Percentiles rank a stretch among this genome's conserved stretches.
Evolutionary conservation across 2,113 vertebrate species (phyloP).

Genomic region (Psittacula cyanocephala): DNA sequence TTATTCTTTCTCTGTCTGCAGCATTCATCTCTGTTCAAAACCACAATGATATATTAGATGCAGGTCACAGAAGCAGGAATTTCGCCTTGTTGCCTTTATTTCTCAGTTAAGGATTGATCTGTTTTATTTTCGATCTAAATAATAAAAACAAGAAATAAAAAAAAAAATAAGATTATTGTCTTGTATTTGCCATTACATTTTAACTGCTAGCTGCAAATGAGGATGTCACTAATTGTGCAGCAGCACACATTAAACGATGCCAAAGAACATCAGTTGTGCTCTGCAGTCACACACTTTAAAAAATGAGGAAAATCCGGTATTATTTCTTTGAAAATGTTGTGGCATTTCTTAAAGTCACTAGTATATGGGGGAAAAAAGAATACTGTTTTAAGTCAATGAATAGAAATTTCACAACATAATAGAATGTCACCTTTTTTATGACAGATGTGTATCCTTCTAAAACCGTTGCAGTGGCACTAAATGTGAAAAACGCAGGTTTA

Average conservation of each 20-base stretch:
- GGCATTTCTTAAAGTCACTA: background rate
- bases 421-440: background rate
- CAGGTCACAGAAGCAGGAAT: background rate
- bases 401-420: background rate
- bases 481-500: background rate
- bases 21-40: slow-evolving; percentile 22
- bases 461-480: background rate
- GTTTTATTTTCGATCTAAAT: slow-evolving; percentile 3
- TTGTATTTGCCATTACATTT: background rate
- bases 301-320: background rate
- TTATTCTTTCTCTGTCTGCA: background rate
- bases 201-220: slow-evolving; percentile 14
- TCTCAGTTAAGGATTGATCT: background rate
- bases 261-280: background rate
- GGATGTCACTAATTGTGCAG: background rate
- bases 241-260: background rate
- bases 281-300: background rate
- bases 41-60: background rate
- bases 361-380: background rate
- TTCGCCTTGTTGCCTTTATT: background rate
- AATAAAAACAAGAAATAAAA: background rate
- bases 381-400: background rate
- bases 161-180: background rate
- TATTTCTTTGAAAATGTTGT: background rate
- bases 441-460: background rate